phyloP scores from a whole-genome alignment of 2,113 vertebrate species.

The Calidris pugnax region DNA sequence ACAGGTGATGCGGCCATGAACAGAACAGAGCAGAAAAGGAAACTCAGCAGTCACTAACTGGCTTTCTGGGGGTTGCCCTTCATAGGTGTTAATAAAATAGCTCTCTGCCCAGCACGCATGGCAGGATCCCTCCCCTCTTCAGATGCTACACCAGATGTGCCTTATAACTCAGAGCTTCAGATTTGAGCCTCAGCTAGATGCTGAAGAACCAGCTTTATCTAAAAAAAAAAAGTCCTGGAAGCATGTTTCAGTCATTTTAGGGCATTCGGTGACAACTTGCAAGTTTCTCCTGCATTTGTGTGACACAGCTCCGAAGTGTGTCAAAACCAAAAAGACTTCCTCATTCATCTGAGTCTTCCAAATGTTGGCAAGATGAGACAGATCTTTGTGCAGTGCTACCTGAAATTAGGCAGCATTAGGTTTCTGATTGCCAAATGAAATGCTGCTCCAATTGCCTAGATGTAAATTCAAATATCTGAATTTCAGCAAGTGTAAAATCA shows the following conservation, averaged over 20 bases:
- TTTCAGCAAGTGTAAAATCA: background rate
- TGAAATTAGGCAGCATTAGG: background rate
- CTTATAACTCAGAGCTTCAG: background rate
- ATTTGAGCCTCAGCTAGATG: background rate
- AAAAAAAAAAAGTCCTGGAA: background rate
- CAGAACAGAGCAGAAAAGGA: background rate
- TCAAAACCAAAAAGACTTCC: background rate
- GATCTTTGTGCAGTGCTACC: background rate
- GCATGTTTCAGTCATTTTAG: background rate
- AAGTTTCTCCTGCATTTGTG: background rate
- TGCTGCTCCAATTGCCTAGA: background rate
- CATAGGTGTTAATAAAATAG: background rate
- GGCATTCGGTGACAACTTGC: background rate
- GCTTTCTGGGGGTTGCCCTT: background rate
- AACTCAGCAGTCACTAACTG: background rate
- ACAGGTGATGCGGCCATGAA: background rate
- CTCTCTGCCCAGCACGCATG: background rate
- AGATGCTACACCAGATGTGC: background rate
- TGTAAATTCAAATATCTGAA: background rate
- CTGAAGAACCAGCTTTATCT: background rate
- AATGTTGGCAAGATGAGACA: background rate
- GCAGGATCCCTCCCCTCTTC: background rate
- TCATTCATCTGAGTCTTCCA: background rate
- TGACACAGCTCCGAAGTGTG: background rate
- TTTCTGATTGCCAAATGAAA: background rate